Evolutionary conservation across 2,797 vertebrate genomes (phyloP), one percentile per base, ranked within the genome.

Genomic region (Tamandua tetradactyla): DNA sequence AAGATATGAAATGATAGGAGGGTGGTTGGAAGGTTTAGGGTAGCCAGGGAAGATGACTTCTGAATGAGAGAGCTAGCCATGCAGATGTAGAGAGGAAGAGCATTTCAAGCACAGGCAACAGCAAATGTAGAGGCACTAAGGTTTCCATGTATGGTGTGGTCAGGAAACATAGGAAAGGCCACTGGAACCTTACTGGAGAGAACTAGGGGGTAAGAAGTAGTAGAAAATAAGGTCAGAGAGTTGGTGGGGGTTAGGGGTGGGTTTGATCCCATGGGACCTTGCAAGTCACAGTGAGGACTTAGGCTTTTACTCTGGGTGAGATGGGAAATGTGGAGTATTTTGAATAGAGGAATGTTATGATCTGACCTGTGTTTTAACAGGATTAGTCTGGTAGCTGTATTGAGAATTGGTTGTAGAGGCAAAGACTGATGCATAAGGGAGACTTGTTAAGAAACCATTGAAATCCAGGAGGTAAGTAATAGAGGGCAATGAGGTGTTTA

Each of bases 21-120:
- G 47, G 37, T 42, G 30, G 52, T 61, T 92, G 85, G 80, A 89
- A 52, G 35, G 89, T 92, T 88, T 81, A 86, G 18, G 62, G 61
- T 81, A 30, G 25, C 75, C 62, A 59, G 30, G 30, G 59, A 92
- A 57, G 79, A 55, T 64, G 55, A 92, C 44, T 85, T 80, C 69
- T 89, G 81, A 66, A 62, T 40, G 32, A 91, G 49, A 18, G 49
- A 69, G 55, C 49, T 72, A 44, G 55, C 55, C 68, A 4, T 47
- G 3, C 92, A n/a, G 64, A 4, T 85, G 30, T 78, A 47, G 57
- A 9, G 79, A 80, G 49, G 57, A 62, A n/a, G 23, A 74, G 49
- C 40, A 69, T 44, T 89, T 80, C 59, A 81, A 44, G 61, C 52
- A 47, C 47, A 84, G 18, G 30, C 32, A n/a, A 35, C 47, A n/a